These are phyloP conservation scores for Uropsilus gracilis DNA, from an alignment of 2,113 vertebrate genomes.

Conservation along the genomic window DNA sequence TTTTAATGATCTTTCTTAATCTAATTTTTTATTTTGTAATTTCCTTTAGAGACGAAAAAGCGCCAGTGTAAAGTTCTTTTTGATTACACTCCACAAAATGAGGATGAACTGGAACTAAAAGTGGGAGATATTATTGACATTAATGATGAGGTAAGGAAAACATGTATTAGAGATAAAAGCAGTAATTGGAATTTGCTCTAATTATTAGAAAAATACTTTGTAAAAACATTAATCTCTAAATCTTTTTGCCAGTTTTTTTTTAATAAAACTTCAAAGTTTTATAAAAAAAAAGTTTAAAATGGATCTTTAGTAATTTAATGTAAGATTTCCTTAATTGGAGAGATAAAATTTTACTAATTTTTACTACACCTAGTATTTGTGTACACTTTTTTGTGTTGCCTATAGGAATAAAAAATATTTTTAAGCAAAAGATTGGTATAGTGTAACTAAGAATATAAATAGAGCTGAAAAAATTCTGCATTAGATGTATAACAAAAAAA, in stretches of 20 bases:
- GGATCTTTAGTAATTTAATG: background rate
- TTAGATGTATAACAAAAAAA: background rate
- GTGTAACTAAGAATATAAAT: background rate
- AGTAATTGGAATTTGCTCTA: background rate
- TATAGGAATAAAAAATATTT: background rate
- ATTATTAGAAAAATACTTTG: conserved; percentile 20
- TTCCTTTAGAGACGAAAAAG: conserved; percentile 89
- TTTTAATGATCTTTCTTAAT: background rate
- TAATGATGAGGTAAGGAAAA: conserved; percentile 91
- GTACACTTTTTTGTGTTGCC: background rate
- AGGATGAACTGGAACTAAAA: conserved; percentile 96
- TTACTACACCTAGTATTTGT: background rate
- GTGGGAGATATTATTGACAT: conserved; percentile 93
- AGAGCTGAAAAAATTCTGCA: background rate
- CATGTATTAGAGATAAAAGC: background rate
- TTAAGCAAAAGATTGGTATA: conserved; percentile 30
- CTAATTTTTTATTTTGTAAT: conserved; percentile 51
- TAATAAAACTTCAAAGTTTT: background rate
- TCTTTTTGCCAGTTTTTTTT: conserved; percentile 30
- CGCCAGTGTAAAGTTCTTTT: conserved; percentile 93
- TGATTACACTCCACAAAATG: conserved; percentile 94
- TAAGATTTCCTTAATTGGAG: background rate
- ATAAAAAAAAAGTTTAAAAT: background rate
- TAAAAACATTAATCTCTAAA: background rate
- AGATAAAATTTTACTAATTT: background rate